Percentiles rank a stretch among this genome's conserved stretches.
phyloP scores from a whole-genome alignment of 2,113 vertebrate genomes.

The Cyanoderma ruficeps region DNA sequence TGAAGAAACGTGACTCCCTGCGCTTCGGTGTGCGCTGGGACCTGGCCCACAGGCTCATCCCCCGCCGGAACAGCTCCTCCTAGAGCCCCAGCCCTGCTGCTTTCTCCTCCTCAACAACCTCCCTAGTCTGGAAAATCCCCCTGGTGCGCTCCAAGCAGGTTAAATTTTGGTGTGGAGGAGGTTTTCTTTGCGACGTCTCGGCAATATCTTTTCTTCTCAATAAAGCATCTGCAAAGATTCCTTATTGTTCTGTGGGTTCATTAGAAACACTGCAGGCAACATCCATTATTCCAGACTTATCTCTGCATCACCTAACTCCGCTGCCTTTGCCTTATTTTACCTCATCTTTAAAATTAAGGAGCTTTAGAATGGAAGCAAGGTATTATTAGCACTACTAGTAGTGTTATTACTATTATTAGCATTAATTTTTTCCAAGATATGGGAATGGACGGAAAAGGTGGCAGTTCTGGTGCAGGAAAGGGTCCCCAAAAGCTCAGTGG shows the following conservation, averaged over 20 bases:
- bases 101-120: neutral
- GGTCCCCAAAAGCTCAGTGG: neutral
- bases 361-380: neutral
- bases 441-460: no score
- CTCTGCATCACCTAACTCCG: neutral
- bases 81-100: neutral
- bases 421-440: neutral
- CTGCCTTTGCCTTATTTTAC: neutral
- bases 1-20: constrained; percentile 85
- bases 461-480: neutral
- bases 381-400: neutral
- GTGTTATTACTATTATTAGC: neutral
- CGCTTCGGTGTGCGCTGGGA: constrained; percentile 85
- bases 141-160: fast-evolving
- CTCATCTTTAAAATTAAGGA: neutral
- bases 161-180: neutral
- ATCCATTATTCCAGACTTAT: neutral
- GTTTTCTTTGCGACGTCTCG: neutral
- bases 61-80: constrained; percentile 38
- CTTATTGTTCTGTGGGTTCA: neutral
- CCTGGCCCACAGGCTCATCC: constrained; percentile 79
- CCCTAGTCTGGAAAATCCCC: neutral
- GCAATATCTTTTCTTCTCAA: neutral
- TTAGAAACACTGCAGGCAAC: neutral
- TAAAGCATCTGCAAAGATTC: neutral